Evolutionary conservation across 2,113 vertebrate species (phyloP), one percentile per base, ranked within the genome.

Genomic region (Notarius lentiginosus): DNA sequence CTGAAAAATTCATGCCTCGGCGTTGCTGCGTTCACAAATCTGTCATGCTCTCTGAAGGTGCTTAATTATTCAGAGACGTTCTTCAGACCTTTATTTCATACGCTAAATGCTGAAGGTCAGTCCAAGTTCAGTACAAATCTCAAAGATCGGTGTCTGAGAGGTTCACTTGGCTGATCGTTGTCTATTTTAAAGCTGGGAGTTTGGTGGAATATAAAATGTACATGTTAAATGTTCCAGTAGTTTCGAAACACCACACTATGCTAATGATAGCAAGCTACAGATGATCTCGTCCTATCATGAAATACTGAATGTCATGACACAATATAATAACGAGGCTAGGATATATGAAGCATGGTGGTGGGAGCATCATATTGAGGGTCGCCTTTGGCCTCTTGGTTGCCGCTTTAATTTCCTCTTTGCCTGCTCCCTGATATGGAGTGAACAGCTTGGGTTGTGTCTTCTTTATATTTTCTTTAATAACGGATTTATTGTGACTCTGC

Each of bases 1-100:
- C 80, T 93, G 76, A 92, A 92, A 89, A 86, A 90, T 91, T 87
- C 56, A 93, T 93, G 92, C 87, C 87, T 53, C 56, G 0, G 82
- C 53, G 84, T 77, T 85, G 79, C 58, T 53, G 76, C 89, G 88
- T 88, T 91, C 83, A 91, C 86, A 91, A 91, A 93, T 89, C 89
- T 89, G 86, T 90, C 89, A 84, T 55, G 84, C 86, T 91, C 68
- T 90, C 77, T 88, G 66, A 87, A 76, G 47, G 61, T 41, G 22
- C 51, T 91, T 49, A 89, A 91, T 89, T 90, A 92, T 93, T 90
- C 75, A 91, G 15, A 14, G 12, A 14, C 8, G 24, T 15, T 22
- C 56, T 61, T 60, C n/a, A 55, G 65, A 49, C 34, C 77, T 79
- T 70, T 86, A 87, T 61, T 83, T 91, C 84, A 85, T 56, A 70